phyloP scores from a whole-genome alignment of 2,888 invertebrate genomes.

The Odontocolon sp. region DNA sequence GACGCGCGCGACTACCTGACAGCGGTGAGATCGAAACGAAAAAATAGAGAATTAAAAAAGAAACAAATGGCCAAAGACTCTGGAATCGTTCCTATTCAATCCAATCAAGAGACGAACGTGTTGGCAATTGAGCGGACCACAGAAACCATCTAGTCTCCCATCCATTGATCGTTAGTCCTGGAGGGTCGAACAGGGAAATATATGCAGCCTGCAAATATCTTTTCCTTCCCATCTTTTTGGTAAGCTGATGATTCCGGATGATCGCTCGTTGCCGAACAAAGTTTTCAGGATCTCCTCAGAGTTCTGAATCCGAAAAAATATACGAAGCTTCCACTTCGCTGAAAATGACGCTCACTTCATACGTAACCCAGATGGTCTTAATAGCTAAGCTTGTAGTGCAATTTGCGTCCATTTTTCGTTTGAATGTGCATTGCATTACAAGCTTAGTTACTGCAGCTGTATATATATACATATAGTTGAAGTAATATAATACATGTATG shows the following conservation, averaged over 20 bases:
- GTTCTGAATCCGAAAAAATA: background rate
- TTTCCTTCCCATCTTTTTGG: background rate
- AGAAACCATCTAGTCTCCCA: background rate
- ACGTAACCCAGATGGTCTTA: no score
- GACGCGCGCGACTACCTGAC: constrained; percentile 64
- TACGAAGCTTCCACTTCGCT: no score
- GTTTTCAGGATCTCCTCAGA: background rate
- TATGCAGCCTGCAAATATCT: background rate
- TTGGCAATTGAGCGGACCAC: constrained; percentile 1
- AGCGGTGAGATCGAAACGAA: constrained; percentile 20
- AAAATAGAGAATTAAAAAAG: background rate
- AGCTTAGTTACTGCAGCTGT: no score
- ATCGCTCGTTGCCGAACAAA: background rate
- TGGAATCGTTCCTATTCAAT: background rate
- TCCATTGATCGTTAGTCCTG: background rate
- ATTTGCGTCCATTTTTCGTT: no score
- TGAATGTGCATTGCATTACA: no score
- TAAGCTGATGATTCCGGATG: background rate
- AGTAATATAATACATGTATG: background rate
- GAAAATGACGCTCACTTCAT: no score
- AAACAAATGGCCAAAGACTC: background rate
- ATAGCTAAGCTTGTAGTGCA: no score
- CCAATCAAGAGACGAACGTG: constrained; percentile 8
- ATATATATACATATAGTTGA: no score
- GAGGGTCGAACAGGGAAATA: background rate